phyloP scores from a whole-genome alignment of 2,797 vertebrate genomes.

The Phrynocephalus vlangalii region DNA sequence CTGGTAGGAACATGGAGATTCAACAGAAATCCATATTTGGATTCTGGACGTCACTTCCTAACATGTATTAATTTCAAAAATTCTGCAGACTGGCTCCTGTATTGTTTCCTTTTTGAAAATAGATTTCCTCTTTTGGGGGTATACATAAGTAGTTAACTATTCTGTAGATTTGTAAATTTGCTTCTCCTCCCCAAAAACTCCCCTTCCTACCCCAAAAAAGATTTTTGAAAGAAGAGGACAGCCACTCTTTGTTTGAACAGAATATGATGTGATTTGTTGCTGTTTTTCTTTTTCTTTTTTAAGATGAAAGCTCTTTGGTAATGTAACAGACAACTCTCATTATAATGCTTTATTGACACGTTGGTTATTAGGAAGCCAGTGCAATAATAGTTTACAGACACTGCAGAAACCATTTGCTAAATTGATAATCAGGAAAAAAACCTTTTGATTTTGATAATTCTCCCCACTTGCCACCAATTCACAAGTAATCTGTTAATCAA shows the following conservation, averaged over 20 bases:
- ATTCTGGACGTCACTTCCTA: too few relatives aligned
- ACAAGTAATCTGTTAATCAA: conserved; percentile 73
- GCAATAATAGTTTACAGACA: conserved; percentile 77
- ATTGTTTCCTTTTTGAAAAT: not conserved
- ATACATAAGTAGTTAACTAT: not conserved
- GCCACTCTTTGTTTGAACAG: conserved; percentile 75
- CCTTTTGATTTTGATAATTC: conserved; percentile 64
- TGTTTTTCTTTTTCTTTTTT: conserved; percentile 52
- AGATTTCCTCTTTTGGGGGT: not conserved
- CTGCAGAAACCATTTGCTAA: conserved; percentile 75
- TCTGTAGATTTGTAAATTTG: not conserved
- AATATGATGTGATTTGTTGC: conserved; percentile 77
- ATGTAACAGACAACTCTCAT: conserved; percentile 75
- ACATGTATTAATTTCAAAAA: not conserved
- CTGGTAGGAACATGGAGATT: too few relatives aligned
- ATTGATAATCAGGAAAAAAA: conserved; percentile 75
- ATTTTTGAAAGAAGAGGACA: conserved; percentile 35
- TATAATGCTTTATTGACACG: conserved; percentile 76
- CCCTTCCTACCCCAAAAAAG: too few relatives aligned
- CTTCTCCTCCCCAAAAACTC: not conserved
- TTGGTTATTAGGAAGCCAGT: conserved; percentile 73
- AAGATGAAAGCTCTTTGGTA: conserved; percentile 81
- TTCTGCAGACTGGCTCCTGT: not conserved
- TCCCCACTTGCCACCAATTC: conserved; percentile 34
- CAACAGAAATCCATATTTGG: too few relatives aligned